Evolutionary conservation across 2,888 invertebrate species (phyloP).

Genomic region (Cylloceria caligata): DNA sequence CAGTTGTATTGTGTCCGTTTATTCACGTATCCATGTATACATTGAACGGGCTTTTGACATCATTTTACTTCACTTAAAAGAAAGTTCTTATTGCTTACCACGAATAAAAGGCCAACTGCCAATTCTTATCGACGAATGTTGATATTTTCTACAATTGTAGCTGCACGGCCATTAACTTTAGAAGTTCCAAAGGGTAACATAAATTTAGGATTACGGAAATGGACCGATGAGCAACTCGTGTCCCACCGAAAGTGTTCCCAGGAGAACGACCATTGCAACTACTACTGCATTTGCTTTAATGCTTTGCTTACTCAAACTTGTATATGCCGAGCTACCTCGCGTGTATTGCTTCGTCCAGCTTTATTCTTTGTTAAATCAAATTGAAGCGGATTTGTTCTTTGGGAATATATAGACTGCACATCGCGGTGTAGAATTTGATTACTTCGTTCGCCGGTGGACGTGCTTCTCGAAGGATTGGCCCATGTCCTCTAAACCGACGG

Average conservation of each 20-base stretch:
- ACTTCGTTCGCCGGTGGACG: constrained; percentile 11
- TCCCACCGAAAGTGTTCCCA: background rate
- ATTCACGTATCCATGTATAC: no score
- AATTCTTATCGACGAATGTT: constrained; percentile 8
- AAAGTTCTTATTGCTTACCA: background rate
- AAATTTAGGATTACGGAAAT: constrained; percentile 45
- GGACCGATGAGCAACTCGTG: constrained; percentile 8
- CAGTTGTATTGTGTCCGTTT: no score
- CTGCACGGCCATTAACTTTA: background rate
- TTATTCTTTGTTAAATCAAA: constrained; percentile 14
- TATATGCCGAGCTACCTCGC: background rate
- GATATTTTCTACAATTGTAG: background rate
- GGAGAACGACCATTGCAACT: background rate
- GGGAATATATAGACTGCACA: background rate
- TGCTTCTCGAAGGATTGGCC: constrained; percentile 40
- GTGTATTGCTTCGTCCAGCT: constrained; percentile 3
- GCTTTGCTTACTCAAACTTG: constrained; percentile 41
- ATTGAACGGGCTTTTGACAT: no score
- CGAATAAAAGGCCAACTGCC: background rate
- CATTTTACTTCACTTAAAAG: background rate
- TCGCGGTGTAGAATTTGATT: constrained; percentile 7
- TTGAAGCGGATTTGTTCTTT: constrained; percentile 46
- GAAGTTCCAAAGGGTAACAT: background rate
- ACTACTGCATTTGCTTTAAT: constrained; percentile 24
- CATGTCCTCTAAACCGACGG: constrained; percentile 25